Evolutionary conservation across 2,888 invertebrate genomes (phyloP).

Genomic region (Abrostola tripartita): DNA sequence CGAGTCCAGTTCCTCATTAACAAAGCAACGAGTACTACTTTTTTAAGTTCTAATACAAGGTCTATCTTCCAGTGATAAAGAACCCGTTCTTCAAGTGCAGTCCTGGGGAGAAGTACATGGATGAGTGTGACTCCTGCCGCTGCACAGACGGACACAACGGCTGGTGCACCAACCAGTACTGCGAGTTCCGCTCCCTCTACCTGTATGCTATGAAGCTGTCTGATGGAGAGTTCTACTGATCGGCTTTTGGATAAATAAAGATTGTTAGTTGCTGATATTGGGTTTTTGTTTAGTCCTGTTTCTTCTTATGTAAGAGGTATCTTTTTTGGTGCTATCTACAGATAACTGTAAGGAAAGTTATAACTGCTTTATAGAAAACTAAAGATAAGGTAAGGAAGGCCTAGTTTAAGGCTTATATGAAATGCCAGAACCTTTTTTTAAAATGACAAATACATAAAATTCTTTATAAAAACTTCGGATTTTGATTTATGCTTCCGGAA

Average conservation of each 20-base stretch:
- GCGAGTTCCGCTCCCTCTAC: conserved; percentile 81
- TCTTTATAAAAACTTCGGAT: no score
- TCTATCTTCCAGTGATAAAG: conserved; percentile 75
- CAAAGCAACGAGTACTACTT: no score
- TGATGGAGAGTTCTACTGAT: conserved; percentile 80
- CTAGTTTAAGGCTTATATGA: no score
- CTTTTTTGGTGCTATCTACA: no score
- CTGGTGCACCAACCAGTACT: conserved; percentile 84
- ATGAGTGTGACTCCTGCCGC: conserved; percentile 85
- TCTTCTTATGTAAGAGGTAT: no score
- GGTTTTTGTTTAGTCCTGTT: neutral
- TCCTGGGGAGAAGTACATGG: conserved; percentile 86
- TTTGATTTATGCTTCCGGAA: no score
- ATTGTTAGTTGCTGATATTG: neutral
- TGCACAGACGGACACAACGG: conserved; percentile 82
- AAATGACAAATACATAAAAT: no score
- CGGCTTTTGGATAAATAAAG: neutral
- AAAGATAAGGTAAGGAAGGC: no score
- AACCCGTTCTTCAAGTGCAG: conserved; percentile 86
- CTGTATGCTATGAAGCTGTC: conserved; percentile 81
- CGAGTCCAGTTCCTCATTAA: no score
- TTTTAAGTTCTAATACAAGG: neutral
- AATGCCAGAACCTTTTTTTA: no score
- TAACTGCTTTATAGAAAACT: no score
- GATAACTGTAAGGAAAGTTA: no score